phyloP scores from a whole-genome alignment of 2,797 vertebrate species.

The Apodemus agrarius region DNA sequence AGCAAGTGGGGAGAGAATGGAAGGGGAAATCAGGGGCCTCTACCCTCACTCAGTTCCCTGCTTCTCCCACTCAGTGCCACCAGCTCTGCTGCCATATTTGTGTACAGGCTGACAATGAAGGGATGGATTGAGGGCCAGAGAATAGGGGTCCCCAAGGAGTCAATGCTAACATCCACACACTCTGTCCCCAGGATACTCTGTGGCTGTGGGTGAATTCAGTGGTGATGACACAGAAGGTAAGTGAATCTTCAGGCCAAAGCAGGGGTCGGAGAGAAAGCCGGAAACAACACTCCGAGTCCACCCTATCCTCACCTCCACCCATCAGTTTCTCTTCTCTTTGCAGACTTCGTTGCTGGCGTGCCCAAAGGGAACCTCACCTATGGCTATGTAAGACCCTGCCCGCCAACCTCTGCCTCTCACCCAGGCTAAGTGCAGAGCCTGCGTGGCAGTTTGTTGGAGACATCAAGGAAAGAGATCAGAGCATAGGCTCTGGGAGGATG shows the following conservation, averaged over 20 bases:
- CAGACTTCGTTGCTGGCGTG: slow-evolving; percentile 95
- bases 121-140: neutral
- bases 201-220: slow-evolving; percentile 95
- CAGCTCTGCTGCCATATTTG: neutral
- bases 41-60: neutral
- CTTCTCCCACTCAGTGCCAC: neutral
- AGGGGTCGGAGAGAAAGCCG: neutral
- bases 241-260: neutral
- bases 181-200: slow-evolving; percentile 91
- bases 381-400: slow-evolving; percentile 91
- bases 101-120: neutral
- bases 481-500: neutral
- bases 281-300: neutral
- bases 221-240: slow-evolving; percentile 93
- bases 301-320: neutral
- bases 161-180: neutral
- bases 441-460: neutral
- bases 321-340: slow-evolving; percentile 68
- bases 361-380: slow-evolving; percentile 94
- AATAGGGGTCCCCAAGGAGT: neutral
- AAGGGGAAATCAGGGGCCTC: neutral
- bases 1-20: neutral
- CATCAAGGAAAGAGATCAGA: neutral
- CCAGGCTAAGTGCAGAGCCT: neutral
- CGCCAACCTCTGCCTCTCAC: neutral